These are phyloP conservation scores for Bathynomus jamesi DNA, from an alignment of 1,140 invertebrate species.

Conservation along the genomic window DNA sequence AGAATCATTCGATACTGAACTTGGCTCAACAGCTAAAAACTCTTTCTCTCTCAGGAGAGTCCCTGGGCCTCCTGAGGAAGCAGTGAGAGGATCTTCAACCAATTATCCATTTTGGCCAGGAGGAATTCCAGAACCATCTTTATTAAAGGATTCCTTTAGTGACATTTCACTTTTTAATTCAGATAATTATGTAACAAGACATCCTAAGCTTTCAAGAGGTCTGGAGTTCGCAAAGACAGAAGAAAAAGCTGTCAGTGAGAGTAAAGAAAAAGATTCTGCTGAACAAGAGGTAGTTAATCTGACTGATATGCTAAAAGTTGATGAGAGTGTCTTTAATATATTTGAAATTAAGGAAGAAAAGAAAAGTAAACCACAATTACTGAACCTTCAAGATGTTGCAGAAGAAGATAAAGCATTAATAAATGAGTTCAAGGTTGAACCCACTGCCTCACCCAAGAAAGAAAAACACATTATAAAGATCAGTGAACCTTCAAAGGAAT, in stretches of 20 bases:
- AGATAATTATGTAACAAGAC: slow-evolving; percentile 19
- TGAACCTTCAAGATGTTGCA: slow-evolving; percentile 17
- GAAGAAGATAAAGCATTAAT: slow-evolving; percentile 28
- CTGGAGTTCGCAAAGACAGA: slow-evolving; percentile 40
- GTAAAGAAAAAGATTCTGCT: slow-evolving; percentile 45
- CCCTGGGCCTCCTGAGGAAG: slow-evolving; percentile 50
- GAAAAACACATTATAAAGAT: slow-evolving; percentile 30
- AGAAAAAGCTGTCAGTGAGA: slow-evolving; percentile 41
- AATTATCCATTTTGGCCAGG: slow-evolving; percentile 75
- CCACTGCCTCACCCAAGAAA: slow-evolving; percentile 10
- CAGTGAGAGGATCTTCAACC: slow-evolving; percentile 57
- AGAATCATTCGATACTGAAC: slow-evolving; percentile 55
- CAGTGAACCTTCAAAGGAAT: slow-evolving; percentile 20
- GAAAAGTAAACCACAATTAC: neutral
- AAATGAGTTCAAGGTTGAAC: slow-evolving; percentile 21
- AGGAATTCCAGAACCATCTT: slow-evolving; percentile 56
- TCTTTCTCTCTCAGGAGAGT: slow-evolving; percentile 60
- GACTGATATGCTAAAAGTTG: slow-evolving; percentile 26
- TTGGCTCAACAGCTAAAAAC: slow-evolving; percentile 60
- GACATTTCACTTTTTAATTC: slow-evolving; percentile 24
- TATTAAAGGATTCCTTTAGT: slow-evolving; percentile 33
- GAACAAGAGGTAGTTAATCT: slow-evolving; percentile 22
- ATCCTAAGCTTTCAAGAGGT: slow-evolving; percentile 31
- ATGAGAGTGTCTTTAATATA: slow-evolving; percentile 26
- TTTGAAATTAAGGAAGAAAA: slow-evolving; percentile 21